These are phyloP conservation scores for Hemistola chrysoprasaria DNA, from an alignment of 2,888 invertebrate species.

Conservation along the genomic window DNA sequence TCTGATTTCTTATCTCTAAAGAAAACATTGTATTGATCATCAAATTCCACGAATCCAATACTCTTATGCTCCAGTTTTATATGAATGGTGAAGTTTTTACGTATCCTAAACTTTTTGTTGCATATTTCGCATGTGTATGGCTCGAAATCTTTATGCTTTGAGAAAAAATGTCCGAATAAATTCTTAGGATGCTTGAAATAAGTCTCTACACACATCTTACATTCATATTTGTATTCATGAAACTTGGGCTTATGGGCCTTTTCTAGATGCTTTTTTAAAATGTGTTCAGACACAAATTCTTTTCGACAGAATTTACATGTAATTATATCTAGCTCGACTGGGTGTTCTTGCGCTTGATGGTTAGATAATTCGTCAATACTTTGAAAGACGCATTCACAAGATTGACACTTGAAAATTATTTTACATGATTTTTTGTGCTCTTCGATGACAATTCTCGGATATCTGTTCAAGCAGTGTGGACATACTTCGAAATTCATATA, in stretches of 20 bases:
- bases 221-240: slow-evolving; percentile 63
- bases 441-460: slow-evolving; percentile 17
- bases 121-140: slow-evolving; percentile 69
- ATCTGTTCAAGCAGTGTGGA: slow-evolving; percentile 36
- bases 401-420: slow-evolving; percentile 42
- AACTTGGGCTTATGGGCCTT: slow-evolving; percentile 43
- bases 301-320: slow-evolving; percentile 54
- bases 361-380: slow-evolving; percentile 41
- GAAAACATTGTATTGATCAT: slow-evolving; percentile 61
- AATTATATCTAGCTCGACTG: slow-evolving; percentile 39
- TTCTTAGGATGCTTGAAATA: slow-evolving; percentile 62
- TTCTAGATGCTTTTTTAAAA: slow-evolving; percentile 54
- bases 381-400: slow-evolving; percentile 45
- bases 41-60: slow-evolving; percentile 63
- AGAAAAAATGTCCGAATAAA: slow-evolving; percentile 60
- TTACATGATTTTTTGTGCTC: slow-evolving; percentile 44
- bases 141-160: slow-evolving; percentile 51
- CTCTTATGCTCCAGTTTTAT: slow-evolving; percentile 64
- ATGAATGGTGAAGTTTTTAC: slow-evolving; percentile 63
- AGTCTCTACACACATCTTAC: slow-evolving; percentile 45
- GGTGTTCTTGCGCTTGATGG: slow-evolving; percentile 51
- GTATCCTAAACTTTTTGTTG: slow-evolving; percentile 46
- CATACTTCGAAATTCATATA: slow-evolving; percentile 31
- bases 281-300: slow-evolving; percentile 48
- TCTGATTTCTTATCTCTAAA: slow-evolving; percentile 59